Evolutionary conservation across 2,797 vertebrate genomes (phyloP), one percentile per base, ranked within the genome.

Genomic region (Eutrigla gurnardus): DNA sequence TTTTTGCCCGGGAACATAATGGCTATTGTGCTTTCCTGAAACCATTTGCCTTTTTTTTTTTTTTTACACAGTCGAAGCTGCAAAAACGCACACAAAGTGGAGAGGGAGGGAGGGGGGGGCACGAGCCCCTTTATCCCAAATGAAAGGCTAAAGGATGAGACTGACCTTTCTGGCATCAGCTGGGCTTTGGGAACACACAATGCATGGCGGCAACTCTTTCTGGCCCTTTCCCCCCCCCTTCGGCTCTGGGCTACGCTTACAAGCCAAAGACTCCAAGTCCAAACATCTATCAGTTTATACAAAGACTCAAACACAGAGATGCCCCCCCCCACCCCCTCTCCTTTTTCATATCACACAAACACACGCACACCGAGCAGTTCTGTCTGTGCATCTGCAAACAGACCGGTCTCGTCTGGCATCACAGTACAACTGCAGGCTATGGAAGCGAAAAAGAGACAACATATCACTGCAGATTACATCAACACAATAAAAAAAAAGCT

Each of bases 91-190:
- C 73, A 92, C 82, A 89, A 83, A 89, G 78, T 88, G 86, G 77
- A 86, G 84, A 82, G 81, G 25, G 25, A 25, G 25, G 25, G n/a
- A n/a, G n/a, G 25, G 25, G 25, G 74, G 89, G 89, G 78, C 82
- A 70, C 18, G 5, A 42, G 82, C 84, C 88, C 25, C 88, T 93
- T 93, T 92, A 92, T 94, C 88, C 86, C n/a, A 83, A 25, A 93
- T 93, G 87, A 95, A 94, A 94, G 90, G 89, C 84, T 88, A 93
- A 89, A 90, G 89, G 88, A 91, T 88, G 84, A 89, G 84, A 78
- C 73, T 91, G 88, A 93, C 91, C 93, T 92, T 93, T 93, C 91
- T 92, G 86, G 92, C 89, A 93, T 86, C 90, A 91, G 90, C 90
- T 89, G 88, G 88, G 89, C 91, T 93, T 93, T 92, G 81, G 89